A percentile compares a stretch with the other conserved stretches of the same genome.
Conservation (phyloP, 2,888 invertebrate species). For the Neoaliturus tenellus region DNA sequence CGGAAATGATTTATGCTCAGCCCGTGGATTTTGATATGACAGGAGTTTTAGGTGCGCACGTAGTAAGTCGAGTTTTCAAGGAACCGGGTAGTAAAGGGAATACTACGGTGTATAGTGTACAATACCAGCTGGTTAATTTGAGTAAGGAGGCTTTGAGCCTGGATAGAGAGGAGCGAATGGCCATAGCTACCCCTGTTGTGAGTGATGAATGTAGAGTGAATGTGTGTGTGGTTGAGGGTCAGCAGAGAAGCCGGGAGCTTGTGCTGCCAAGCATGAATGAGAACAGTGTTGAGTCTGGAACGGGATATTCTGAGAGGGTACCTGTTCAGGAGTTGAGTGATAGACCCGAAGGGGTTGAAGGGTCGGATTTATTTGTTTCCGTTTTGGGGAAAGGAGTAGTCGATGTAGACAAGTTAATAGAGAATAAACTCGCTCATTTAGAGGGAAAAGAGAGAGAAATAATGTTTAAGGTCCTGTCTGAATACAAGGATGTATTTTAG, state of each 20-base stretch:
- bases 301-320: not conserved
- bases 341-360: not conserved
- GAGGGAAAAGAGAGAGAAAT: conserved; percentile 33
- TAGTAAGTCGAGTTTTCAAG: conserved; percentile 11
- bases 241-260: not conserved
- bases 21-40: not conserved
- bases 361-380: not conserved
- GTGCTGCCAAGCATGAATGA: too few relatives aligned
- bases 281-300: too few relatives aligned
- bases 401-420: conserved; percentile 1
- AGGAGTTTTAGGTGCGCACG: not conserved
- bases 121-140: not conserved
- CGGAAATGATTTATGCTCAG: not conserved
- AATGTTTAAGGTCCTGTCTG: not conserved
- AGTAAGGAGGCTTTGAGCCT: not conserved
- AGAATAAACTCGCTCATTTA: conserved; percentile 15
- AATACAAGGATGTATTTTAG: conserved; percentile 47
- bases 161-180: conserved; percentile 25
- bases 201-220: not conserved
- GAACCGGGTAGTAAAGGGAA: conserved; percentile 10
- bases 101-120: not conserved
- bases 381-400: conserved; percentile 11
- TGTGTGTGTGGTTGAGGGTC: conserved; percentile 15
- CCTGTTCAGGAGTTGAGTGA: conserved; percentile 2
- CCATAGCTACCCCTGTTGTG: conserved; percentile 11